These are phyloP conservation scores for Pseudomyrmex gracilis DNA, from an alignment of 1,140 invertebrate species.

Conservation along the genomic window DNA sequence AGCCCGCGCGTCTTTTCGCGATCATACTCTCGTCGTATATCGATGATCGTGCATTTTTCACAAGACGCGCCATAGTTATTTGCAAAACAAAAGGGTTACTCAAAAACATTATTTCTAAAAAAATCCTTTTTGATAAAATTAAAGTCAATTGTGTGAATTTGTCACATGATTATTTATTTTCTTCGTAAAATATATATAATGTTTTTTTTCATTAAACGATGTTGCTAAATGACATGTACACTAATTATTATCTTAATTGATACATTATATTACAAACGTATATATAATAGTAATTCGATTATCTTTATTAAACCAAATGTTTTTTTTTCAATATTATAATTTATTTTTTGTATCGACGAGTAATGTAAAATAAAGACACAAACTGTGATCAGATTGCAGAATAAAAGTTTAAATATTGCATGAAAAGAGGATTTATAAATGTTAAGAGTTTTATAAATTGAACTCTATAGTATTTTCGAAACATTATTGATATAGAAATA, in stretches of 20 bases:
- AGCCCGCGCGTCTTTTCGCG: not conserved
- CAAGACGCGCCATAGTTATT: not conserved
- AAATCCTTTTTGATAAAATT: not conserved
- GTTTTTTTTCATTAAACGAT: not conserved
- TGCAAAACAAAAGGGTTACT: not conserved
- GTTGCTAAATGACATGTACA: no score
- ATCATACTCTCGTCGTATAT: slow-evolving; percentile 13
- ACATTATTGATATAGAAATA: slow-evolving; percentile 25
- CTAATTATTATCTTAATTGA: no score
- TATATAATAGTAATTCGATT: no score
- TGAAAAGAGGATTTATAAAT: slow-evolving; percentile 3
- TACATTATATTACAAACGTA: no score
- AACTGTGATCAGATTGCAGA: not conserved
- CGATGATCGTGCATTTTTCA: slow-evolving; percentile 19
- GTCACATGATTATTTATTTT: not conserved
- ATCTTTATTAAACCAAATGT: no score
- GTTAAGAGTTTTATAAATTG: slow-evolving; percentile 20
- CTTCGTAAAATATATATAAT: no score
- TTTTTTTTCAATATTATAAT: not conserved
- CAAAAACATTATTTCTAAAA: not conserved
- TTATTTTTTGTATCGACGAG: not conserved
- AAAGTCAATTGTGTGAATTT: not conserved
- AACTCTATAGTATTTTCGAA: not conserved
- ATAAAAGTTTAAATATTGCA: not conserved
- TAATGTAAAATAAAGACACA: no score